A percentile compares a stretch with the other conserved stretches of the same genome.
phyloP scores from a whole-genome alignment of 1,140 invertebrate species.

The Lepidurus arcticus region DNA sequence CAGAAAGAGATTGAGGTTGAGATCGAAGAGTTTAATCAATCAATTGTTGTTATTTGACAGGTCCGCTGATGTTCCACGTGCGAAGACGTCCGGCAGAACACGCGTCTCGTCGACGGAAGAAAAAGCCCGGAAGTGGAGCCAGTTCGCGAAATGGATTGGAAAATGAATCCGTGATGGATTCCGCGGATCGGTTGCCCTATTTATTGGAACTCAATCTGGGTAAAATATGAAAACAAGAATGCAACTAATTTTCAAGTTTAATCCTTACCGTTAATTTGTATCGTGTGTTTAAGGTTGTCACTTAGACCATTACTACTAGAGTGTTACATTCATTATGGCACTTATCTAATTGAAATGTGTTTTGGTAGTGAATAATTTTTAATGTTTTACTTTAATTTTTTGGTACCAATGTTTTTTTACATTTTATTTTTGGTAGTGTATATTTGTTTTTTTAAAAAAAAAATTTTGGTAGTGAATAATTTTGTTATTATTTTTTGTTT shows the following conservation, averaged over 20 bases:
- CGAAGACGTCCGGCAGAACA: conserved; percentile 78
- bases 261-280: too few relatives aligned
- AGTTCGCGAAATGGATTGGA: conserved; percentile 49
- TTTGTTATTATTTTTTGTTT: conserved; percentile 32
- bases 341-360: conserved; percentile 55
- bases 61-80: conserved; percentile 92
- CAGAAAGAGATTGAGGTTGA: too few relatives aligned
- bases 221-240: conserved; percentile 34
- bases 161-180: conserved; percentile 33
- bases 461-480: not conserved
- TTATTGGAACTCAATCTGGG: conserved; percentile 56
- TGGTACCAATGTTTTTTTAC: not conserved
- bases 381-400: not conserved
- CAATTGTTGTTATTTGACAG: conserved; percentile 49
- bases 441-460: too few relatives aligned
- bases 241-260: too few relatives aligned
- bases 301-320: too few relatives aligned
- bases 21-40: not conserved
- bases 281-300: too few relatives aligned
- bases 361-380: conserved; percentile 45
- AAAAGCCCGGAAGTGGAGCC: conserved; percentile 67
- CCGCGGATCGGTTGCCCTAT: conserved; percentile 46
- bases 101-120: conserved; percentile 81
- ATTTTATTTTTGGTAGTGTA: not conserved
- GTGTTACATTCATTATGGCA: too few relatives aligned